Evolutionary conservation across 1,140 invertebrate genomes (phyloP), one percentile per base, ranked within the genome.

Genomic region (Anoplophora glabripennis): DNA sequence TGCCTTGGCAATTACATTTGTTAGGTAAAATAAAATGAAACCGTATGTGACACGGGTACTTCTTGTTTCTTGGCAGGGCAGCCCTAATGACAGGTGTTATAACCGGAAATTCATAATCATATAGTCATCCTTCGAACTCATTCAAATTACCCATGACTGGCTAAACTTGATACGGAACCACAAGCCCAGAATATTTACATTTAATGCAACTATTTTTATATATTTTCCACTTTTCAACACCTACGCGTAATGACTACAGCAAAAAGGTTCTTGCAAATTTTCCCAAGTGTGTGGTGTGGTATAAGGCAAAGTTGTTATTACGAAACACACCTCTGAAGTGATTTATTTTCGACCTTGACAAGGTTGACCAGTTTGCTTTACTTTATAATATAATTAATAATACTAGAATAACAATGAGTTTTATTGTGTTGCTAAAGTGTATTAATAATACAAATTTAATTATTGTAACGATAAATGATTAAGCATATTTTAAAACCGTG

Each of bases 301-400:
- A 47, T 21, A 47, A 49, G 35, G 35, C 21, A 49, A 40, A 40
- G 38, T 49, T 49, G 47, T 34, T 28, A 28, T 28, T 28, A 28
- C 21, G 28, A 49, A 49, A 49, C 47, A 49, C 47, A 49, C 47
- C 47, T 49, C 21, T 21, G 47, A 49, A 49, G 34, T 49, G 47
- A 49, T 49, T 49, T 49, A 49, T 49, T 49, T 49, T 33, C 47
- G 47, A 49, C 47, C 47, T 49, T 49, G 47, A 14, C 47, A 49
- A 49, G 47, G 47, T 49, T 49, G 47, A 49, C 47, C 34, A 28
- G 47, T 49, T 49, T 36, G 28, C 21, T 49, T 14, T n/a, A 36
- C 21, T 49, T 49, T 34, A 28, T 47, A 49, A 34, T 35, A 28
- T 28, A 34, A 17, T 35, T 49, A 12, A 12, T 17, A 34, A 17